Conservation (phyloP, 37 sponge, comb jelly and placozoan genomes). For the Corticium candelabrum region DNA sequence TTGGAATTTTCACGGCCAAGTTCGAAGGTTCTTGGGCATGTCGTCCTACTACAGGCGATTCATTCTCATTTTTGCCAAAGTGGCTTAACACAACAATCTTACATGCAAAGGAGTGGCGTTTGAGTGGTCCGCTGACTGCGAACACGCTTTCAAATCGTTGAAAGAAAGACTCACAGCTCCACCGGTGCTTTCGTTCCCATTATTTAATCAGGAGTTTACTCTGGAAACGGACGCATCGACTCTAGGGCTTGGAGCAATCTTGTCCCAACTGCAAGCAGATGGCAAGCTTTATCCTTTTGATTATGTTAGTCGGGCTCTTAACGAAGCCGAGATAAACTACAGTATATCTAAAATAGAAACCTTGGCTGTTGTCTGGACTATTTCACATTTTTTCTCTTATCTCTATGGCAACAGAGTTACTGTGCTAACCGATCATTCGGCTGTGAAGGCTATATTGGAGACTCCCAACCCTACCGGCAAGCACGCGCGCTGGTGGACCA, state of each 20-base stretch:
- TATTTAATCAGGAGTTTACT: constrained; percentile 8
- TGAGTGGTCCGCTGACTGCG: constrained; percentile 12
- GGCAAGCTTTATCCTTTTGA: constrained; percentile 27
- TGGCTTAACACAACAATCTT: constrained; percentile 12
- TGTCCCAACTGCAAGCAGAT: constrained; percentile 21
- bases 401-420: constrained; percentile 31
- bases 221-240: constrained; percentile 28
- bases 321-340: constrained; percentile 32
- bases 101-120: constrained; percentile 9
- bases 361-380: constrained; percentile 51
- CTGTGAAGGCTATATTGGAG: constrained; percentile 38
- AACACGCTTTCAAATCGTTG: constrained; percentile 12
- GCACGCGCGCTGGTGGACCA: constrained; percentile 46
- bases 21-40: constrained; percentile 21
- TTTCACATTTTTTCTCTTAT: constrained; percentile 31
- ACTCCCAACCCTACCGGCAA: constrained; percentile 31
- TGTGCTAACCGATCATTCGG: constrained; percentile 33
- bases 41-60: constrained; percentile 22
- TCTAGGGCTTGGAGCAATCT: constrained; percentile 20
- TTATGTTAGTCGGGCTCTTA: constrained; percentile 37
- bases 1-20: no score
- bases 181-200: constrained; percentile 27
- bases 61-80: neutral
- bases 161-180: constrained; percentile 17
- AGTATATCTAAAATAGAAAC: constrained; percentile 52